A percentile compares a stretch with the other conserved stretches of the same genome.
phyloP scores from a whole-genome alignment of 2,113 vertebrate genomes.

The Oreochromis niloticus region DNA sequence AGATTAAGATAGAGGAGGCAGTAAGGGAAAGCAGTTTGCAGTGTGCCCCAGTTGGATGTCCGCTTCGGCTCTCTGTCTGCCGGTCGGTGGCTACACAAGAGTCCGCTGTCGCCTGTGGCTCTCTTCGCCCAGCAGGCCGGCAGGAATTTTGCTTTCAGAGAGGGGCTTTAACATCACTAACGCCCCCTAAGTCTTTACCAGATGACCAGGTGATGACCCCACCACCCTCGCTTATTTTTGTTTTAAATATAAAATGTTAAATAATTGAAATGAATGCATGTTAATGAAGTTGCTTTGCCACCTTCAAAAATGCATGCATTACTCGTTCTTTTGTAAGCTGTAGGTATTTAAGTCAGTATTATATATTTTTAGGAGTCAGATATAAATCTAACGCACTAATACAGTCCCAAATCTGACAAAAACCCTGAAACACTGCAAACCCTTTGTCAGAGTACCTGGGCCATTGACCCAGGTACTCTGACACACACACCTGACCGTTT shows the following conservation, averaged over 20 bases:
- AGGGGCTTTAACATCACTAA: neutral
- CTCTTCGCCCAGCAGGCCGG: neutral
- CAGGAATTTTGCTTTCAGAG: neutral
- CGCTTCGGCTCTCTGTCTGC: neutral
- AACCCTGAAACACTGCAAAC: rapidly evolving
- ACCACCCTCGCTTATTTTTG: neutral
- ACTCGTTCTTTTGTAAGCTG: neutral
- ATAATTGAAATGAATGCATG: neutral
- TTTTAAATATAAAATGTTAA: neutral
- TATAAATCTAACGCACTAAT: neutral
- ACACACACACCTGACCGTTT: neutral
- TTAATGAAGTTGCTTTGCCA: neutral
- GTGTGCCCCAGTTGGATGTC: neutral
- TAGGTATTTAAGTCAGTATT: neutral
- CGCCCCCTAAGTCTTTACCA: neutral
- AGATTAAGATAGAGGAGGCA: neutral
- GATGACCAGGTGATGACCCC: rapidly evolving
- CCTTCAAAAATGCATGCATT: neutral
- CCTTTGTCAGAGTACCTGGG: neutral
- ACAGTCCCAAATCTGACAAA: neutral
- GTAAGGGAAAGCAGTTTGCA: neutral
- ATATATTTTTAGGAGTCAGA: neutral
- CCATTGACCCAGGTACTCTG: neutral
- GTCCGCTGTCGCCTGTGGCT: neutral
- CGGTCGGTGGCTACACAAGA: neutral